A percentile compares a stretch with the other conserved stretches of the same genome.
Conservation (phyloP, 2,888 invertebrate genomes). For the Amaurobius ferox region DNA sequence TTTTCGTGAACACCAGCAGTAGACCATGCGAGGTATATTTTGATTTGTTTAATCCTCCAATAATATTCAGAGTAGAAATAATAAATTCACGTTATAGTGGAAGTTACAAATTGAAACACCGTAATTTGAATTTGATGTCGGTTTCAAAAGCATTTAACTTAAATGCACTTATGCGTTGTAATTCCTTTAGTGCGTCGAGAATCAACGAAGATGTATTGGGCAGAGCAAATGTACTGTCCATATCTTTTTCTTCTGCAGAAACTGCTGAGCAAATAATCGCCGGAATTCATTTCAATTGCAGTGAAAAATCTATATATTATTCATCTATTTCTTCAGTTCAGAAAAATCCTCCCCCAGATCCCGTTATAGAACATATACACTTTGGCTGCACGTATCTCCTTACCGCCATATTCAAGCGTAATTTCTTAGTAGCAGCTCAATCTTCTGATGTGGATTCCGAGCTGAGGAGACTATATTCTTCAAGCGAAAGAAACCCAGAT, state of each 20-base stretch:
- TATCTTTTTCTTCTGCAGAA: background rate
- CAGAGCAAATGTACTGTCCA: slow-evolving; percentile 43
- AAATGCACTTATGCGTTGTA: too few relatives aligned
- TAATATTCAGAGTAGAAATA: slow-evolving; percentile 10
- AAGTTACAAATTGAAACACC: background rate
- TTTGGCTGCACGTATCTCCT: slow-evolving; percentile 55
- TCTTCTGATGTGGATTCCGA: background rate
- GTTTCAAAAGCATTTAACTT: background rate
- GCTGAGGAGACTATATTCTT: background rate
- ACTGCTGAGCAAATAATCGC: slow-evolving; percentile 35
- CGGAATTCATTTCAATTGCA: slow-evolving; percentile 40
- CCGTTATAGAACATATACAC: slow-evolving; percentile 2
- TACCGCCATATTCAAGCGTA: slow-evolving; percentile 52
- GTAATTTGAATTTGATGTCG: background rate
- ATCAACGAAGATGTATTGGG: slow-evolving; percentile 39
- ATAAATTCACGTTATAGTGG: background rate
- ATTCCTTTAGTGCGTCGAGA: too few relatives aligned
- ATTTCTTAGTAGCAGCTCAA: slow-evolving; percentile 38
- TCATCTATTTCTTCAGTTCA: background rate
- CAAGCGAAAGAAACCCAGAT: background rate
- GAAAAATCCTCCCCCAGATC: background rate
- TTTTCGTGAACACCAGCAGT: slow-evolving; percentile 36
- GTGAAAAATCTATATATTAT: slow-evolving; percentile 48
- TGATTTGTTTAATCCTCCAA: slow-evolving; percentile 49
- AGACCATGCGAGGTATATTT: slow-evolving; percentile 34